A percentile compares a stretch with the other conserved stretches of the same genome.
These are phyloP conservation scores for Phalanger gymnotis DNA, from an alignment of 2,797 vertebrate genomes.

Conservation along the genomic window DNA sequence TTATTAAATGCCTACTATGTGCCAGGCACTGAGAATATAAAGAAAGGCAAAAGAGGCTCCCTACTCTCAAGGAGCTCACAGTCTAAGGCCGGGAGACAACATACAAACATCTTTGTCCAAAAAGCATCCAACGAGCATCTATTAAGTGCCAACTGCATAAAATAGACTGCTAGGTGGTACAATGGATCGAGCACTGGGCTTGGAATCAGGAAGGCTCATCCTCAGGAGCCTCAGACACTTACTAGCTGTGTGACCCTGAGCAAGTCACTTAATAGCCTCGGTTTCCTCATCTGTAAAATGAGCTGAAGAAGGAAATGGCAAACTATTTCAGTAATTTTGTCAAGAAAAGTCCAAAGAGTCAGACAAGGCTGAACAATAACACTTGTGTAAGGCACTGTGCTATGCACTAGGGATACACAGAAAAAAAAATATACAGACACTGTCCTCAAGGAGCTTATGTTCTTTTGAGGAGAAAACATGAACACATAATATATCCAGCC, in stretches of 20 bases:
- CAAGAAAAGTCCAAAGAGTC: neutral
- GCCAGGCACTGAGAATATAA: neutral
- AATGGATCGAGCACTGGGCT: neutral
- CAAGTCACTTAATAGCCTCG: neutral
- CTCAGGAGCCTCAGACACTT: neutral
- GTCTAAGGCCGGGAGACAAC: neutral
- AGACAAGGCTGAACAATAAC: neutral
- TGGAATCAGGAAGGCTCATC: neutral
- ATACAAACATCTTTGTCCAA: neutral
- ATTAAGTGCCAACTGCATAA: neutral
- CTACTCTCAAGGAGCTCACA: neutral
- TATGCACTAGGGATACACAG: neutral
- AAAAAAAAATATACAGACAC: neutral
- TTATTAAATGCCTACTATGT: neutral
- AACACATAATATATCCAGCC: neutral
- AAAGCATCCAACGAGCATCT: neutral
- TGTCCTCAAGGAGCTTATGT: neutral
- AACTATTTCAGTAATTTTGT: neutral
- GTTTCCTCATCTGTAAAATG: neutral
- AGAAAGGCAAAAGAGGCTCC: neutral
- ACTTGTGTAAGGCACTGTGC: neutral
- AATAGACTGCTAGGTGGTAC: neutral
- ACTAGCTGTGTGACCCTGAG: neutral
- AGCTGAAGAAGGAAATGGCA: neutral
- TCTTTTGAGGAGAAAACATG: neutral